These are phyloP conservation scores for Phyto melanocephala DNA, from an alignment of 2,888 invertebrate species.

Conservation along the genomic window DNA sequence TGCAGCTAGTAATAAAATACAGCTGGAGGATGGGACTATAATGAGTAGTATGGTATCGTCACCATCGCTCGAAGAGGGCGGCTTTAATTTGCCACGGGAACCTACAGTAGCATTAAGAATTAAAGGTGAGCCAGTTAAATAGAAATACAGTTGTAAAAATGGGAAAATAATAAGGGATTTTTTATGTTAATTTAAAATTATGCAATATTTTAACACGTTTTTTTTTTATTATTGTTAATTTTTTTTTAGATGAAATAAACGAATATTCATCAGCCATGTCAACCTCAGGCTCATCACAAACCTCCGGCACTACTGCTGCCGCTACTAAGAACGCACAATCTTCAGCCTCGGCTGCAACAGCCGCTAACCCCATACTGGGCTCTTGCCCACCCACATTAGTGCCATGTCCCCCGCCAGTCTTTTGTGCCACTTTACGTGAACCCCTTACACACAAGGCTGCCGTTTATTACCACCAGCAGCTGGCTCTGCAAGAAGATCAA, in stretches of 20 bases:
- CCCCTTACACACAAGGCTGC: conserved; percentile 88
- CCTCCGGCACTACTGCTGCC: conserved; percentile 52
- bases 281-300: conserved; percentile 67
- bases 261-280: conserved; percentile 72
- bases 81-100: conserved; percentile 78
- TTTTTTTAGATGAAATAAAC: conserved; percentile 83
- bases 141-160: too few species aligned
- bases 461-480: conserved; percentile 89
- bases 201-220: background rate
- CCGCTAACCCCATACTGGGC: conserved; percentile 66
- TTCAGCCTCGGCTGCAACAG: conserved; percentile 56
- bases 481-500: conserved; percentile 91
- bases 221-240: background rate
- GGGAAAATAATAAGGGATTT: background rate
- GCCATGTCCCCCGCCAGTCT: conserved; percentile 84
- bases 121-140: conserved; percentile 71
- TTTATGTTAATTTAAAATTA: background rate
- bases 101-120: conserved; percentile 78
- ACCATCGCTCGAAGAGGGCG: conserved; percentile 79
- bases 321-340: conserved; percentile 52
- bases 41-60: conserved; percentile 78
- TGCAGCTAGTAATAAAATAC: conserved; percentile 64
- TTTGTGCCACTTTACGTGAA: conserved; percentile 81
- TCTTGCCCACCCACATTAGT: conserved; percentile 71
- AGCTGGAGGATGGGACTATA: conserved; percentile 74